Evolutionary conservation across 1,140 invertebrate species (phyloP).

Genomic region (Achroia grisella): DNA sequence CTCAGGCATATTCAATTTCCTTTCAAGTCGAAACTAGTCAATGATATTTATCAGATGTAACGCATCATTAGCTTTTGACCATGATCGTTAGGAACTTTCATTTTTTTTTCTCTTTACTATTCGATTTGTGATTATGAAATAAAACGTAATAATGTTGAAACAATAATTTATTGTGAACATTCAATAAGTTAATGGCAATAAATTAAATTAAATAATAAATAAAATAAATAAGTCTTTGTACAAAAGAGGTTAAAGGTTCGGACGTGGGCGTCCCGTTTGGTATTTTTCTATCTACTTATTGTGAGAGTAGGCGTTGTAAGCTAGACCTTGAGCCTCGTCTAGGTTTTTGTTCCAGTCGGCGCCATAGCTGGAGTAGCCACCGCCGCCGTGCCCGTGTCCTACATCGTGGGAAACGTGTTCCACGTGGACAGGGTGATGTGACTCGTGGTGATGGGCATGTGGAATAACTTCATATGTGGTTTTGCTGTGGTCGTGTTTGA

Average conservation of each 20-base stretch:
- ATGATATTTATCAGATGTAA: too few species aligned
- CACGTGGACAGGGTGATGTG: slow-evolving; percentile 50
- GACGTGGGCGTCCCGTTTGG: slow-evolving; percentile 20
- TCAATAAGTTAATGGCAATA: slow-evolving; percentile 60
- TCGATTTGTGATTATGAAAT: slow-evolving; percentile 18
- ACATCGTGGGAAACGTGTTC: slow-evolving; percentile 48
- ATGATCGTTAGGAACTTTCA: too few species aligned
- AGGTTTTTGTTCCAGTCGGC: slow-evolving; percentile 66
- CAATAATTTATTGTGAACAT: slow-evolving; percentile 17
- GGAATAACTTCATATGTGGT: slow-evolving; percentile 64
- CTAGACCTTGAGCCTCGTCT: slow-evolving; percentile 58
- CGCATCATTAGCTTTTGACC: too few species aligned
- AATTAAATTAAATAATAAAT: slow-evolving; percentile 61
- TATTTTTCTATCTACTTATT: slow-evolving; percentile 35
- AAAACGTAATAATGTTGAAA: slow-evolving; percentile 16
- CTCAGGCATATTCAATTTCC: slow-evolving; percentile 18
- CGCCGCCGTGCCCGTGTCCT: slow-evolving; percentile 34
- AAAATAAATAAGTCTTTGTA: slow-evolving; percentile 59
- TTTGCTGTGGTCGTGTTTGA: slow-evolving; percentile 61
- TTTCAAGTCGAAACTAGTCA: background rate
- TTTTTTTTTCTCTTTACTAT: background rate
- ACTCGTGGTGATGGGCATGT: slow-evolving; percentile 53
- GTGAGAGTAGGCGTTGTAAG: slow-evolving; percentile 56
- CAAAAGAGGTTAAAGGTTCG: slow-evolving; percentile 33
- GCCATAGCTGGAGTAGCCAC: slow-evolving; percentile 44